These are phyloP conservation scores for Istiophorus platypterus DNA, from an alignment of 2,113 vertebrate genomes.

Conservation along the genomic window DNA sequence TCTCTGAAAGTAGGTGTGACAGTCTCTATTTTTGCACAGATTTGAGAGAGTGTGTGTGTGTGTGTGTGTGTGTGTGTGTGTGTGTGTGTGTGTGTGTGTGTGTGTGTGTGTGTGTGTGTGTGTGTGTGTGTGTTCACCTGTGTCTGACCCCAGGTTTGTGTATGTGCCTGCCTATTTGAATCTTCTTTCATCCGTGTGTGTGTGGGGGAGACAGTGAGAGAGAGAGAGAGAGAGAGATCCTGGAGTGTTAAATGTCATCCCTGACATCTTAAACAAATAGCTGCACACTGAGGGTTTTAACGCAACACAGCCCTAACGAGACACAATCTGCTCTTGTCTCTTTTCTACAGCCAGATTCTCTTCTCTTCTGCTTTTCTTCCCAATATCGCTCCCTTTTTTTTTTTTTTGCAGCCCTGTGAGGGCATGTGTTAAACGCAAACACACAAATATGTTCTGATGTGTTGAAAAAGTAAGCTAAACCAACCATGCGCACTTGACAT, in stretches of 20 bases:
- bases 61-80: conserved; percentile 9
- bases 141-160: conserved; percentile 27
- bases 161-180: conserved; percentile 22
- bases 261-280: conserved; percentile 73
- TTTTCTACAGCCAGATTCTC: background rate
- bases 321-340: conserved; percentile 34
- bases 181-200: conserved; percentile 31
- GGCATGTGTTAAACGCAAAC: conserved; percentile 5
- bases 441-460: background rate
- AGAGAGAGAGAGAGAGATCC: conserved; percentile 27
- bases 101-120: background rate
- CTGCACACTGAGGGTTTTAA: conserved; percentile 54
- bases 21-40: background rate
- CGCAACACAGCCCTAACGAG: conserved; percentile 42
- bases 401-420: background rate
- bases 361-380: background rate
- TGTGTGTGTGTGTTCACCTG: conserved; percentile 10
- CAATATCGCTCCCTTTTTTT: background rate
- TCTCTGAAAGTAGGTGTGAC: background rate
- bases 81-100: background rate
- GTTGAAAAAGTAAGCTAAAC: background rate
- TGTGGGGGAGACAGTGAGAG: background rate
- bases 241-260: conserved; percentile 69
- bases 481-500: background rate
- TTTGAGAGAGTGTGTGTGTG: conserved; percentile 11